These are phyloP conservation scores for cat (Felis catus) DNA, from an alignment of 2,113 vertebrate genomes.

Conservation along the genomic window DNA sequence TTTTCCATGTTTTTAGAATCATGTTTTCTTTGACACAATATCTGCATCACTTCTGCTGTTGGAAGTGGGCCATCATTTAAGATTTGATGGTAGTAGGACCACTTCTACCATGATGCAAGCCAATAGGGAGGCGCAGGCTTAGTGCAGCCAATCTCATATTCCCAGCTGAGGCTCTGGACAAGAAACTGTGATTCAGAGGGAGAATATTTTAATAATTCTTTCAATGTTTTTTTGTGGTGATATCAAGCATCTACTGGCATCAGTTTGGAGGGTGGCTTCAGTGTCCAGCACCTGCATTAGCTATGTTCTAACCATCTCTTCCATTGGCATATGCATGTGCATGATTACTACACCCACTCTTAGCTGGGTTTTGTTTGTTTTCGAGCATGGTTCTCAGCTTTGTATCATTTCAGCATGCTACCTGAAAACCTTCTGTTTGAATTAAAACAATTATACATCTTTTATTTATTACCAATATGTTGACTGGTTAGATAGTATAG, in stretches of 20 bases:
- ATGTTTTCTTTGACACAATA: background rate
- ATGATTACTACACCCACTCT: background rate
- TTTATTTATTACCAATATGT: background rate
- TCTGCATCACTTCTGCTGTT: background rate
- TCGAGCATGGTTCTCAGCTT: background rate
- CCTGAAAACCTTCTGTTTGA: background rate
- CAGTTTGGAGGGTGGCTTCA: fast-evolving
- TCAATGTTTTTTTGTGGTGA: background rate
- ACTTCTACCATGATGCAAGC: background rate
- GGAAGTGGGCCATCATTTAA: background rate
- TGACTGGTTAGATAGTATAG: background rate
- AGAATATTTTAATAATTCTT: background rate
- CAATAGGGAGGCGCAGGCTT: background rate
- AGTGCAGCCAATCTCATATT: background rate
- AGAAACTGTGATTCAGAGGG: background rate
- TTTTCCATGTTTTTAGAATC: background rate
- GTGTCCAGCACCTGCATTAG: background rate
- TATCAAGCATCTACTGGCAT: background rate
- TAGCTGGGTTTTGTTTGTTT: background rate
- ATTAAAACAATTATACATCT: background rate
- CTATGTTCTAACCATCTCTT: background rate
- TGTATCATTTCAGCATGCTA: background rate
- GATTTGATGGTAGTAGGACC: background rate
- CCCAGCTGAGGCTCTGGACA: background rate
- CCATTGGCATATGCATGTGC: fast-evolving